These are phyloP conservation scores for Cichladusa arquata DNA, from an alignment of 2,113 vertebrate genomes.

Conservation along the genomic window DNA sequence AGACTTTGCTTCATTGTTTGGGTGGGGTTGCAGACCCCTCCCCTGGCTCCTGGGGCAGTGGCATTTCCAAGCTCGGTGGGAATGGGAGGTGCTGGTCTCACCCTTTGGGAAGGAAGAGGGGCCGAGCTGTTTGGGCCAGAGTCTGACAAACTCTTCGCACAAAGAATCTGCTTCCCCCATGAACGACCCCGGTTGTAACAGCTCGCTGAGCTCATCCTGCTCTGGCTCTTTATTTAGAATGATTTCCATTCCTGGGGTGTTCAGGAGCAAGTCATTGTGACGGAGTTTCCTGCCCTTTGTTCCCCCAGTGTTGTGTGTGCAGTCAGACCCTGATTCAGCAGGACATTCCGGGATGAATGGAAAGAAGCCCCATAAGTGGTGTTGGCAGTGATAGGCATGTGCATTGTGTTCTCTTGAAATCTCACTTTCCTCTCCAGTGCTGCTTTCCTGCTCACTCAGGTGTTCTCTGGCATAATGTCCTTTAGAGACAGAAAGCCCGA, in stretches of 20 bases:
- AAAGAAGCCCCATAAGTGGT: background rate
- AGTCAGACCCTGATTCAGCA: background rate
- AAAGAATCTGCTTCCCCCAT: background rate
- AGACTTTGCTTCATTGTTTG: background rate
- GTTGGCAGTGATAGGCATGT: background rate
- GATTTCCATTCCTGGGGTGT: background rate
- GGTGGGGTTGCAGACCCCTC: background rate
- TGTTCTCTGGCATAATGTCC: background rate
- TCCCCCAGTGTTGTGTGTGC: background rate
- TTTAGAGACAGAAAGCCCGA: background rate
- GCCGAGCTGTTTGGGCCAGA: background rate
- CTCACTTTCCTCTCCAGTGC: background rate
- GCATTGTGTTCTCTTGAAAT: background rate
- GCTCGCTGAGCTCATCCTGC: background rate
- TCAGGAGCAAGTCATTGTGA: background rate
- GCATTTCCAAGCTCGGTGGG: background rate
- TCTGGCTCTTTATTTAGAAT: background rate
- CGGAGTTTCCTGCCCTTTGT: conserved; percentile 11
- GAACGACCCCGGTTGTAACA: background rate
- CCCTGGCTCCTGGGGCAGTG: background rate
- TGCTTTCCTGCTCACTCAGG: background rate
- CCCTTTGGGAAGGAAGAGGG: background rate
- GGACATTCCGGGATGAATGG: background rate
- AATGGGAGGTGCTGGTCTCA: background rate
- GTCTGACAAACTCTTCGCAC: background rate